Conservation (phyloP, 2,888 invertebrate species). For the Drosophila mayaguana region DNA sequence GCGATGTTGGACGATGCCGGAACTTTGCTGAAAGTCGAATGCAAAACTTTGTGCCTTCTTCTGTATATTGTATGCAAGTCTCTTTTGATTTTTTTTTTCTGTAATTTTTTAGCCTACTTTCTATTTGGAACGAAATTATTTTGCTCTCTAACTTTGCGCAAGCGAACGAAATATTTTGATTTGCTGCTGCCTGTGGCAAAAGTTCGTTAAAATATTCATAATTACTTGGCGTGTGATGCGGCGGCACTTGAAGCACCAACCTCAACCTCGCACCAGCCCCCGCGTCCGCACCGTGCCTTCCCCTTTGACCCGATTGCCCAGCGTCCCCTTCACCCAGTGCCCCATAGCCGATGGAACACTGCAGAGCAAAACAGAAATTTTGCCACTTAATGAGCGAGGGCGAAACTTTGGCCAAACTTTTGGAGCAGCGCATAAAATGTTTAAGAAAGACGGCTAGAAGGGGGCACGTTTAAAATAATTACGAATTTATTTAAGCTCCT, state of each 20-base stretch:
- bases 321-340: slow-evolving; percentile 3
- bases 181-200: slow-evolving; percentile 80
- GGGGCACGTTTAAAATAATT: slow-evolving; percentile 76
- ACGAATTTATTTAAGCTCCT: slow-evolving; percentile 80
- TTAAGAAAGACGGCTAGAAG: slow-evolving; percentile 33
- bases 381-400: slow-evolving; percentile 76
- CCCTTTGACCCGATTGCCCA: slow-evolving; percentile 4
- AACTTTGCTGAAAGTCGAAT: slow-evolving; percentile 9
- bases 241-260: slow-evolving; percentile 53
- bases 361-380: slow-evolving; percentile 74
- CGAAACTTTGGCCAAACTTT: slow-evolving; percentile 75
- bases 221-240: slow-evolving; percentile 80
- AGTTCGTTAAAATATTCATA: slow-evolving; percentile 80
- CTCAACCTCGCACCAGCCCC: too few species aligned
- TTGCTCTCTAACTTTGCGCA: slow-evolving; percentile 67
- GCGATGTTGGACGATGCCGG: neutral
- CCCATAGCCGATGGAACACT: slow-evolving; percentile 36
- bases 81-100: slow-evolving; percentile 37
- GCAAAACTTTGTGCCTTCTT: slow-evolving; percentile 36
- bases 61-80: slow-evolving; percentile 32
- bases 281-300: neutral
- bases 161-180: slow-evolving; percentile 79
- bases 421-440: slow-evolving; percentile 41
- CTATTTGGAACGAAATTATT: slow-evolving; percentile 69
- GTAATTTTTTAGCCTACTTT: slow-evolving; percentile 59